Base-by-base conservation (phyloP, 2,888 invertebrate genomes). In the Polyommatus iphigenia region DNA sequence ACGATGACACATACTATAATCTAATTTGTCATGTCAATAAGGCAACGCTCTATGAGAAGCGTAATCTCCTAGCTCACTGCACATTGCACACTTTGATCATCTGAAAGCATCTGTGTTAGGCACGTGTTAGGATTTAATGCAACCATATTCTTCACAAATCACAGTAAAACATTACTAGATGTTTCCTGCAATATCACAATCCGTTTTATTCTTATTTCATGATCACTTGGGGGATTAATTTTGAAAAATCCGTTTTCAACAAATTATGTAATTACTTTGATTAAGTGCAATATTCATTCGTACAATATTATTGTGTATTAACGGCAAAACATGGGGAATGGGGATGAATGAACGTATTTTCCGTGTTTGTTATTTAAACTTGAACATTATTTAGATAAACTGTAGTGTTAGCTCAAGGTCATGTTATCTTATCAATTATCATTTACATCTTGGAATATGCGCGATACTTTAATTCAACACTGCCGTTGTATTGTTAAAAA, bases 1-100 rank as follows among this genome's bases (percentile, higher is more conserved):
- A 72, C 54, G 54, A 75, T 50, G 80, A 81, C 78, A 82, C 79
- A 78, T 78, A 79, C 76, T 78, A 79, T 83, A 83, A 84, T 84
- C 82, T 78, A 81, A 82, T 83, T 82, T 79, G 50, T 36, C 67
- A 54, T 50, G 50, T 75, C 75, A 75, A 75, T 75, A 75, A 75
- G 29, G 77, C 46, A 75, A 73, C 72, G 72, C 20, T 8, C n/a
- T 46, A 46, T 46, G 41, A 7, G 24, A 46, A 73, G 13, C 10
- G 46, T 73, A 15, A 24, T 20, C 13, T 73, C 7, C 73, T 3
- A 32, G 67, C 29, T 67, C 29, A 5, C 67, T 67, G 29, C 62
- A 18, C 54, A 46, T 46, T 46, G 46, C 46, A 24, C 24, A 62
- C 62, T 24, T 62, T 62, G 62, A 62, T 62, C 24, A 62, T 8